A percentile compares a stretch with the other conserved stretches of the same genome.
Conservation (phyloP, 2,888 invertebrate species). For the Drosophila lutescens region DNA sequence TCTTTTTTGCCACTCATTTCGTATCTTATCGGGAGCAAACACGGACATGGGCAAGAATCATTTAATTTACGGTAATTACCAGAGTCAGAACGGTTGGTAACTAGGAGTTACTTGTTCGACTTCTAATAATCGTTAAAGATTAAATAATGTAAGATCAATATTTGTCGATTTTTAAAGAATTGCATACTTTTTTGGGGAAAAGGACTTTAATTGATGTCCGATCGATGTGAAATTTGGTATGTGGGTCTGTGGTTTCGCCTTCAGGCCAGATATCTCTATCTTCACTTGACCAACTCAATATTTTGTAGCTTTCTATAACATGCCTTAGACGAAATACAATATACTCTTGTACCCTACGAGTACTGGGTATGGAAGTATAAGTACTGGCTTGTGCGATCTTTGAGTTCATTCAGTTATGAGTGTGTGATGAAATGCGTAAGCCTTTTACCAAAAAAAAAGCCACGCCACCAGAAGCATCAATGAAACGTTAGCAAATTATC, state of each 20-base stretch:
- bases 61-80: constrained; percentile 21
- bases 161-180: neutral
- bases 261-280: too few species aligned
- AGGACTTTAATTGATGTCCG: neutral
- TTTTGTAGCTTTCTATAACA: neutral
- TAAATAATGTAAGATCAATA: neutral
- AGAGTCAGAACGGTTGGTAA: neutral
- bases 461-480: constrained; percentile 7
- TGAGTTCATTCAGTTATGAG: neutral
- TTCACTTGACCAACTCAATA: neutral
- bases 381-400: neutral
- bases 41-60: neutral
- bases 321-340: neutral
- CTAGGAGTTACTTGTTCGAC: neutral
- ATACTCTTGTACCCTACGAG: neutral
- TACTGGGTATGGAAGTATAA: neutral
- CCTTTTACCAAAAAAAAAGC: constrained; percentile 20
- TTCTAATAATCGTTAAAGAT: neutral
- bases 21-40: constrained; percentile 32
- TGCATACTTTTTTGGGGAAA: neutral
- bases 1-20: neutral
- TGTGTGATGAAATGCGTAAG: constrained; percentile 29
- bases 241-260: neutral
- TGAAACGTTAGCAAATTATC: constrained; percentile 42
- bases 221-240: neutral